Percentiles rank a stretch among this genome's conserved stretches.
These are phyloP conservation scores for Elmis aenea DNA, from an alignment of 2,888 invertebrate species.

Conservation along the genomic window DNA sequence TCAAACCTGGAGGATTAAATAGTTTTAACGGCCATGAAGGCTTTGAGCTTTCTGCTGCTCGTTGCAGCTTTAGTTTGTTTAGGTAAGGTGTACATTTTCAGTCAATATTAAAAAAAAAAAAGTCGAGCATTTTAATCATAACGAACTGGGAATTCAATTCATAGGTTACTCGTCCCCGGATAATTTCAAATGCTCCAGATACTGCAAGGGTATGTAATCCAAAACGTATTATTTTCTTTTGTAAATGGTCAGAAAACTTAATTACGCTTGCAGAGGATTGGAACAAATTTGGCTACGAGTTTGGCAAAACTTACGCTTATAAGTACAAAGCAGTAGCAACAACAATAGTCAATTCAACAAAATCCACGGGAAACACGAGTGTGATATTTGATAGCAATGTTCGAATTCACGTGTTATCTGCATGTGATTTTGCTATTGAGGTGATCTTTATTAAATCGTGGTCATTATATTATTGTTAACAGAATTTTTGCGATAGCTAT, in stretches of 20 bases:
- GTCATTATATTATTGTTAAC: slow-evolving; percentile 2
- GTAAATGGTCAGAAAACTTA: too few relatives aligned
- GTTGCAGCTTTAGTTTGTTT: too few relatives aligned
- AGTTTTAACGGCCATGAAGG: slow-evolving; percentile 3
- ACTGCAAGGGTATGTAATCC: slow-evolving; percentile 26
- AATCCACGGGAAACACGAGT: slow-evolving; percentile 6
- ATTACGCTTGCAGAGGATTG: slow-evolving; percentile 18
- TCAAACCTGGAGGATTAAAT: slow-evolving; percentile 2
- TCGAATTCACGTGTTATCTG: slow-evolving; percentile 15
- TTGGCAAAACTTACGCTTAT: slow-evolving; percentile 20
- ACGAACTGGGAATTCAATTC: slow-evolving; percentile 1
- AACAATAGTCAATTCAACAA: slow-evolving; percentile 9
- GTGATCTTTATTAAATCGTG: slow-evolving; percentile 9
- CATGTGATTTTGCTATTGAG: slow-evolving; percentile 24
- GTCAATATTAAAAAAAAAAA: too few relatives aligned
- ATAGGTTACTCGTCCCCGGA: slow-evolving; percentile 4
- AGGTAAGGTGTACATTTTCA: too few relatives aligned
- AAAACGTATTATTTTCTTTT: too few relatives aligned
- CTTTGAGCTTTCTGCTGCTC: background rate
- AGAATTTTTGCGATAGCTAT: too few relatives aligned
- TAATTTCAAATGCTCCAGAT: slow-evolving; percentile 24
- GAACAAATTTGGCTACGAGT: slow-evolving; percentile 22
- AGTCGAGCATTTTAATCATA: background rate
- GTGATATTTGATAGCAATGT: slow-evolving; percentile 15
- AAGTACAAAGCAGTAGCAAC: slow-evolving; percentile 19